Base-by-base conservation (phyloP, 2,888 invertebrate species). In the Drosophila birchii region DNA sequence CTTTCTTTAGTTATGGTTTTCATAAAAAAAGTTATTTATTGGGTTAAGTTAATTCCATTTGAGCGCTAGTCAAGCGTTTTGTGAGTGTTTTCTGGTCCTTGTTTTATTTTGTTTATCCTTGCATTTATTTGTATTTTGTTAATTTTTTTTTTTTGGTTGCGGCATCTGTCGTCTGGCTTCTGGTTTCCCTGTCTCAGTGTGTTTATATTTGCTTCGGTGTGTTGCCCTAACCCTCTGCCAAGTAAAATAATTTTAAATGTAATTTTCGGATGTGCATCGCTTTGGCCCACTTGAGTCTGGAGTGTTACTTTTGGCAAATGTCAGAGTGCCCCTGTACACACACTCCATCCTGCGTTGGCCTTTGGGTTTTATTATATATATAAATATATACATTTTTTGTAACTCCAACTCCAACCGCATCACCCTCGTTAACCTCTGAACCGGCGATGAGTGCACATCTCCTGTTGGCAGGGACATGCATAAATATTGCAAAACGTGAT, bases 401-500 rank as follows among this genome's bases (percentile, higher is more conserved):
- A 32, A 5, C 34, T 51, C 51, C 20, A 23, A 20, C 57, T 32
- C 32, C 68, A n/a, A 29, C n/a, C 9, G 29, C 29, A 18, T 18
- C 29, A 47, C 41, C 36, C 47, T 39, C 18, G 34, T n/a, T 45
- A 43, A 41, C 51, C 56, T 64, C 61, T 38, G 53, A 44, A 26
- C 62, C 75, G 67, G 53, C 55, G 29, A 76, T 73, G 78, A 77
- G 76, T 77, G 83, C 83, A 84, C 74, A 71, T 77, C 75, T 83
- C 81, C 88, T 71, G 77, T 79, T 83, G 86, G 87, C 80, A 75
- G 76, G 62, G 74, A 70, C 67, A 79, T 84, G 87, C 84, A 84
- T 84, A 84, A 84, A 84, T 84, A 88, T 88, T 88, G 81, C 79
- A 84, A 86, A 84, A 88, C 79, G 86, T 88, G 86, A 78, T 75